Conservation (phyloP, 2,113 vertebrate genomes). For the Neolamprologus sp. region DNA sequence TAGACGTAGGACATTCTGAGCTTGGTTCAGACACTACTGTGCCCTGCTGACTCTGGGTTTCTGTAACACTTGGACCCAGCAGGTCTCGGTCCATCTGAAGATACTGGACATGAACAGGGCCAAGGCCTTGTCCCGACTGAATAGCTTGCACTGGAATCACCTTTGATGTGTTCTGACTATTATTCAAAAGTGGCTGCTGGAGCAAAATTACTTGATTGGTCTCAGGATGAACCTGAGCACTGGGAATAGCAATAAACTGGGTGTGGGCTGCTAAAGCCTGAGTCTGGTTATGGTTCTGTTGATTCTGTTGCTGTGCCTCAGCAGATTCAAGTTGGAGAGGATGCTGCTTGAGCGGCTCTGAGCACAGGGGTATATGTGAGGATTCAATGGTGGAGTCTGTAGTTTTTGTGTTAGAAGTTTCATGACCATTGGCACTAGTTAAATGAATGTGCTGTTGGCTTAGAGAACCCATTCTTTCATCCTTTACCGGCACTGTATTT, state of each 20-base stretch:
- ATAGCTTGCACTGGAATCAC: slow-evolving; percentile 66
- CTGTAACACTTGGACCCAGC: slow-evolving; percentile 74
- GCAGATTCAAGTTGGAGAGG: slow-evolving; percentile 78
- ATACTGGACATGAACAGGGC: slow-evolving; percentile 71
- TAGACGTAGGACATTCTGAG: slow-evolving; percentile 79
- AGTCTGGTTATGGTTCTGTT: slow-evolving; percentile 66
- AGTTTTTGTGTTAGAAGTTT: slow-evolving; percentile 76
- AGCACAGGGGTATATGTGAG: slow-evolving; percentile 71
- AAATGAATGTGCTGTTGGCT: slow-evolving; percentile 77
- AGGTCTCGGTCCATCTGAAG: slow-evolving; percentile 86
- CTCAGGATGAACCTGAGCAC: slow-evolving; percentile 84
- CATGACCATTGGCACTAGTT: slow-evolving; percentile 66
- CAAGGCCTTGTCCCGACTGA: slow-evolving; percentile 60
- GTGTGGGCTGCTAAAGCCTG: slow-evolving; percentile 72
- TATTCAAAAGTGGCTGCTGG: slow-evolving; percentile 84
- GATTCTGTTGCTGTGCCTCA: slow-evolving; percentile 77
- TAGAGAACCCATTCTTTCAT: slow-evolving; percentile 77
- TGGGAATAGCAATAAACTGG: slow-evolving; percentile 82
- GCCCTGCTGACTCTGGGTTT: slow-evolving; percentile 73
- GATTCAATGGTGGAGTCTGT: slow-evolving; percentile 74
- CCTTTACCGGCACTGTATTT: slow-evolving; percentile 77
- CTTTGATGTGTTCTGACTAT: slow-evolving; percentile 78
- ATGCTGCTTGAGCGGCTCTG: slow-evolving; percentile 83
- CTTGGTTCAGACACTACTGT: slow-evolving; percentile 73
- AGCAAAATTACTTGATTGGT: slow-evolving; percentile 83